These are phyloP conservation scores for Lepidocyrtoides sp. DNA, from an alignment of 2,888 invertebrate genomes.

Conservation along the genomic window DNA sequence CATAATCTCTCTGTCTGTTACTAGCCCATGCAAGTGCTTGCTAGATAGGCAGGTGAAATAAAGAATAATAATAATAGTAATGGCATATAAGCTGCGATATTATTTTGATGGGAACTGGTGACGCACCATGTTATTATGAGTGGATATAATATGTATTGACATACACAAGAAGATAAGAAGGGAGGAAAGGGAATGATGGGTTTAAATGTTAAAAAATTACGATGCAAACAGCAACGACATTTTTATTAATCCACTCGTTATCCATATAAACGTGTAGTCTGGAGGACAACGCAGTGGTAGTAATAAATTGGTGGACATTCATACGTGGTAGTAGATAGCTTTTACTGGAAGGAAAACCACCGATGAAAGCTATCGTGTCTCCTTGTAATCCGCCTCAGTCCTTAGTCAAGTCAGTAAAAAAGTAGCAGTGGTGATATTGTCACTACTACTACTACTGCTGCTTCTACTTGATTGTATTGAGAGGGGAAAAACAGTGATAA, in stretches of 20 bases:
- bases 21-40: too few relatives aligned
- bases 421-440: too few relatives aligned
- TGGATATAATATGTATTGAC: background rate
- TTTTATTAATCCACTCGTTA: background rate
- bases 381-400: slow-evolving; percentile 15
- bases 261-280: background rate
- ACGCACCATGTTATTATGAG: background rate
- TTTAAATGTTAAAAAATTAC: slow-evolving; percentile 21
- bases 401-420: slow-evolving; percentile 9
- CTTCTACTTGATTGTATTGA: too few relatives aligned
- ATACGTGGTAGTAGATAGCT: background rate
- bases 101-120: background rate
- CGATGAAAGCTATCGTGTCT: slow-evolving; percentile 15
- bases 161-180: background rate
- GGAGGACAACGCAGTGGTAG: background rate
- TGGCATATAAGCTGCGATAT: background rate
- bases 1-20: too few relatives aligned
- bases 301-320: background rate
- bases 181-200: background rate
- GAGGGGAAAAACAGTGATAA: too few relatives aligned
- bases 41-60: too few relatives aligned
- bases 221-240: background rate
- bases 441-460: too few relatives aligned
- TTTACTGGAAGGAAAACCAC: background rate
- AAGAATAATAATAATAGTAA: background rate